These are phyloP conservation scores for Geotrypetes seraphini DNA, from an alignment of 2,797 vertebrate species.

Conservation along the genomic window DNA sequence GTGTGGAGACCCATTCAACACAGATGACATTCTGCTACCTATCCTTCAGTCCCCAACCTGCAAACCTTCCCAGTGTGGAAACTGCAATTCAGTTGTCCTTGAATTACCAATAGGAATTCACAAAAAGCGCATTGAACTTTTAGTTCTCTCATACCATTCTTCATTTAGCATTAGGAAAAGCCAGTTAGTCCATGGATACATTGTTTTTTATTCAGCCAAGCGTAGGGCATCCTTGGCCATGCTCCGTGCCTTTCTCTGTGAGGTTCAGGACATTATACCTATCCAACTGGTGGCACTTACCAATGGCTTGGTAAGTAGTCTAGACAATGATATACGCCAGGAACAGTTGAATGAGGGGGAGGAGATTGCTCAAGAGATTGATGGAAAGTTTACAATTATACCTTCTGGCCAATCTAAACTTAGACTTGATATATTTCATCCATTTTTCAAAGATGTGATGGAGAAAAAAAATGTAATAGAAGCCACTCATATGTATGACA, in stretches of 20 bases:
- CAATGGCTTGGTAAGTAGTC: constrained; percentile 65
- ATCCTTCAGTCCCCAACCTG: constrained; percentile 75
- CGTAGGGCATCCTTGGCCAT: constrained; percentile 86
- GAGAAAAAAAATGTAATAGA: constrained; percentile 87
- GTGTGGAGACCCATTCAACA: constrained; percentile 81
- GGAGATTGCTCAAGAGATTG: constrained; percentile 88
- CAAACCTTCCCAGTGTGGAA: constrained; percentile 58
- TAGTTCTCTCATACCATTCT: constrained; percentile 84
- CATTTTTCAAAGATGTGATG: constrained; percentile 80
- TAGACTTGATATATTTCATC: constrained; percentile 80
- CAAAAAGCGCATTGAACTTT: constrained; percentile 74
- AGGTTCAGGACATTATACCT: constrained; percentile 92
- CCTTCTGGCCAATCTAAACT: constrained; percentile 72
- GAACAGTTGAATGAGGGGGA: constrained; percentile 84
- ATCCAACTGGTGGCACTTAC: constrained; percentile 82
- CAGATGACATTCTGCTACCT: constrained; percentile 81
- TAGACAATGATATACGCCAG: constrained; percentile 70
- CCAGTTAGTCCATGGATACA: constrained; percentile 83
- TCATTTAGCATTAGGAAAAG: constrained; percentile 86
- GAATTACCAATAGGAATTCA: constrained; percentile 71
- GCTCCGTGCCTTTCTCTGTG: constrained; percentile 87
- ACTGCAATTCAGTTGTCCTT: constrained; percentile 69
- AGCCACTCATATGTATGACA: constrained; percentile 93
- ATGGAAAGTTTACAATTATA: constrained; percentile 70
- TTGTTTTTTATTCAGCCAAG: constrained; percentile 82